Conservation (phyloP, 2,797 vertebrate species). For the Pseudotriccus pelzelni region DNA sequence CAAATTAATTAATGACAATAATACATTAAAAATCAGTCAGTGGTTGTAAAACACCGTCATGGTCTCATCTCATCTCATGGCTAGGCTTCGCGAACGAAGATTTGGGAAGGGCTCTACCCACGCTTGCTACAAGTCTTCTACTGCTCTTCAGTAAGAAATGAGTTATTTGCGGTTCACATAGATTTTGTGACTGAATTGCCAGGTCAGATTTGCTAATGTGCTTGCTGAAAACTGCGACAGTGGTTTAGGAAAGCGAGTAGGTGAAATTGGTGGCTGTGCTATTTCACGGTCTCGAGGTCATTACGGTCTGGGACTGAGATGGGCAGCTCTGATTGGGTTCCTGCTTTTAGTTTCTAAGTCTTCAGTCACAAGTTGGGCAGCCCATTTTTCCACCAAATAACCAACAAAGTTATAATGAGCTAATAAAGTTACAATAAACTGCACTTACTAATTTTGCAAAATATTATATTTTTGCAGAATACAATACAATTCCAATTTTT, state of each 20-base stretch:
- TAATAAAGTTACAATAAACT: not conserved
- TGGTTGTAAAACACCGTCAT: not conserved
- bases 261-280: not conserved
- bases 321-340: not conserved
- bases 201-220: not conserved
- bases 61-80: too few species aligned
- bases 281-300: not conserved
- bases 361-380: not conserved
- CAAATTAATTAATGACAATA: not conserved
- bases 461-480: not conserved
- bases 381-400: not conserved
- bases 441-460: not conserved
- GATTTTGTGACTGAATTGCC: not conserved
- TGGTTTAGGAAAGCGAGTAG: not conserved
- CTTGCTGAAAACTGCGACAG: not conserved
- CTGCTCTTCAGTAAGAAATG: not conserved
- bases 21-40: not conserved
- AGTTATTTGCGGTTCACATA: not conserved
- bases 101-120: too few species aligned
- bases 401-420: not conserved
- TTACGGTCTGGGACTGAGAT: fast-evolving
- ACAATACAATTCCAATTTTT: not conserved
- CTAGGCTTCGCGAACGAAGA: too few species aligned
- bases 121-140: too few species aligned
- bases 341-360: not conserved